Percentiles rank a stretch among this genome's conserved stretches.
Evolutionary conservation across 1,140 invertebrate species (phyloP).

Genomic region (Ips nitidus): DNA sequence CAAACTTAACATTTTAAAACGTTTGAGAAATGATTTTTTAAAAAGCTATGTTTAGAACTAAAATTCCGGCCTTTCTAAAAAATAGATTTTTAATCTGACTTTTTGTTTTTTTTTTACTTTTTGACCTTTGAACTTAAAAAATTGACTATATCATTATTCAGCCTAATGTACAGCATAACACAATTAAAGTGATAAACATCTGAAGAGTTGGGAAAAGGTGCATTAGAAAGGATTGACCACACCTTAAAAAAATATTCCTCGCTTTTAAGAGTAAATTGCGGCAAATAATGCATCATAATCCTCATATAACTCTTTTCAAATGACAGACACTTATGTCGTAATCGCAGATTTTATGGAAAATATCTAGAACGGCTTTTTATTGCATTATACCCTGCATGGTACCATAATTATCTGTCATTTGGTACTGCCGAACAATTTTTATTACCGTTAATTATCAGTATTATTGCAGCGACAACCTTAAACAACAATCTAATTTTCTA

Average conservation of each 20-base stretch:
- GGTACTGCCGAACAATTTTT: too few relatives aligned
- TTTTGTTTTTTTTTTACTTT: neutral
- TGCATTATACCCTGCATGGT: too few relatives aligned
- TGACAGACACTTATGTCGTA: neutral
- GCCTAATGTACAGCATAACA: neutral
- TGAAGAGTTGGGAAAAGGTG: neutral
- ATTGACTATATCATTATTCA: neutral
- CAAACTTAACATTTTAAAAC: too few relatives aligned
- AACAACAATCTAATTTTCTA: slow-evolving; percentile 44
- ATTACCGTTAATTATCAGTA: too few relatives aligned
- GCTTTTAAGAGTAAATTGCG: neutral
- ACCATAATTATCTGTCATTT: too few relatives aligned
- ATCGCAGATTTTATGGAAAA: neutral
- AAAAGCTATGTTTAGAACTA: neutral
- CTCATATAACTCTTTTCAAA: neutral
- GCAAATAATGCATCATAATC: neutral
- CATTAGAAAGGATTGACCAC: neutral
- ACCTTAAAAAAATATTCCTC: neutral
- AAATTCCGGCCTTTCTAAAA: neutral
- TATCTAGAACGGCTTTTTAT: neutral
- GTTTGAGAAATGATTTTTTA: neutral
- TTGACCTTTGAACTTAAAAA: neutral
- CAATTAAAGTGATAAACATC: neutral
- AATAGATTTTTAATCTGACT: neutral
- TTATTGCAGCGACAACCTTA: too few relatives aligned